A percentile compares a stretch with the other conserved stretches of the same genome.
Evolutionary conservation across 2,888 invertebrate species (phyloP).

Genomic region (Neoitamus cyanurus): DNA sequence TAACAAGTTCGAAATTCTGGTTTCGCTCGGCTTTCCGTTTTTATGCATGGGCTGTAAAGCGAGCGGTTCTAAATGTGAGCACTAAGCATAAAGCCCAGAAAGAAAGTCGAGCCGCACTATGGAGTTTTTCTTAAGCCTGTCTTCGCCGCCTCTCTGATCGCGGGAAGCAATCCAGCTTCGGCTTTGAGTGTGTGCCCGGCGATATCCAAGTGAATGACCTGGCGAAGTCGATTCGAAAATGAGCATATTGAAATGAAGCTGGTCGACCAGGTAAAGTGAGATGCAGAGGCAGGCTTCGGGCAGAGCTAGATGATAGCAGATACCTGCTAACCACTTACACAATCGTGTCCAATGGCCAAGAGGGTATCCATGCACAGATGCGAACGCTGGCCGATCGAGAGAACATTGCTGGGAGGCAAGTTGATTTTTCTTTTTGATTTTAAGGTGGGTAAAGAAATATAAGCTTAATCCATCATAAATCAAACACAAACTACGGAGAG

Average conservation of each 20-base stretch:
- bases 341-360: conserved; percentile 16
- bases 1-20: conserved; percentile 52
- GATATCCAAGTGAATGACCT: conserved; percentile 35
- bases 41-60: background rate
- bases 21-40: conserved; percentile 14
- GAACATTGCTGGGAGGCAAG: background rate
- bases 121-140: background rate
- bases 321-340: conserved; percentile 29
- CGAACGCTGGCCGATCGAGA: background rate
- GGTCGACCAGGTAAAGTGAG: background rate
- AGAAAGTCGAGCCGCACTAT: conserved; percentile 8
- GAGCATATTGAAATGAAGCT: conserved; percentile 19
- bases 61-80: background rate
- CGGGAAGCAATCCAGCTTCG: background rate
- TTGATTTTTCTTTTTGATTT: conserved; percentile 17
- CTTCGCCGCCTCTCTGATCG: background rate
- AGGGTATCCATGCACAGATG: background rate
- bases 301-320: background rate
- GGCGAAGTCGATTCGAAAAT: conserved; percentile 31
- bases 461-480: conserved; percentile 40
- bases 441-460: conserved; percentile 34
- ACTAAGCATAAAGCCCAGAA: conserved; percentile 10
- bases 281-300: background rate
- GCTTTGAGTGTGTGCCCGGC: background rate
- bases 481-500: conserved; percentile 4